Conservation (phyloP, 2,113 vertebrate species). For the Malurus cyaneus region DNA sequence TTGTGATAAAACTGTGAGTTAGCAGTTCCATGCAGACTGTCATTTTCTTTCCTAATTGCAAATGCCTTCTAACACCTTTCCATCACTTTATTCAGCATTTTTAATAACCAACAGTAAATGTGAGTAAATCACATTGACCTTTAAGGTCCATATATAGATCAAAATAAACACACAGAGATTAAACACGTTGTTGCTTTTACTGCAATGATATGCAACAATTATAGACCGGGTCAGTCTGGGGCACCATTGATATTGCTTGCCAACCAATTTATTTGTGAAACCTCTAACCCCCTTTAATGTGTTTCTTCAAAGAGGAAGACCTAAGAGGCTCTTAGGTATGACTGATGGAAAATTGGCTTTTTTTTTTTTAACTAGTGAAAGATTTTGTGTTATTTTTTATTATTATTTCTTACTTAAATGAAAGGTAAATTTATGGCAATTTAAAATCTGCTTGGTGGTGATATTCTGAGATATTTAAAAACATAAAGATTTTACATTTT, state of each 20-base stretch:
- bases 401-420: background rate
- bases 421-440: slow-evolving; percentile 1
- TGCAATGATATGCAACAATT: slow-evolving; percentile 68
- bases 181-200: slow-evolving; percentile 63
- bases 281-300: slow-evolving; percentile 61
- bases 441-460: background rate
- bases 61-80: slow-evolving; percentile 69
- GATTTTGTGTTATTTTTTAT: background rate
- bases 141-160: slow-evolving; percentile 60
- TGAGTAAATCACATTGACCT: slow-evolving; percentile 76
- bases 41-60: slow-evolving; percentile 68
- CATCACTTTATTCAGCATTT: slow-evolving; percentile 71
- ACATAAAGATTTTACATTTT: background rate
- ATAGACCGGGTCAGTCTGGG: slow-evolving; percentile 60
- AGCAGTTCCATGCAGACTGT: slow-evolving; percentile 57
- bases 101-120: slow-evolving; percentile 72
- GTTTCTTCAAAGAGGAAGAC: slow-evolving; percentile 31
- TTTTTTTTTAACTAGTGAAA: background rate
- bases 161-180: slow-evolving; percentile 72
- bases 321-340: background rate
- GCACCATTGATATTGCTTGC: slow-evolving; percentile 65
- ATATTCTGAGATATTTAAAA: slow-evolving; percentile 11
- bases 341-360: background rate
- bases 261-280: slow-evolving; percentile 70
- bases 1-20: slow-evolving; percentile 67